These are phyloP conservation scores for Oryzias celebensis DNA, from an alignment of 2,113 vertebrate species.

Conservation along the genomic window DNA sequence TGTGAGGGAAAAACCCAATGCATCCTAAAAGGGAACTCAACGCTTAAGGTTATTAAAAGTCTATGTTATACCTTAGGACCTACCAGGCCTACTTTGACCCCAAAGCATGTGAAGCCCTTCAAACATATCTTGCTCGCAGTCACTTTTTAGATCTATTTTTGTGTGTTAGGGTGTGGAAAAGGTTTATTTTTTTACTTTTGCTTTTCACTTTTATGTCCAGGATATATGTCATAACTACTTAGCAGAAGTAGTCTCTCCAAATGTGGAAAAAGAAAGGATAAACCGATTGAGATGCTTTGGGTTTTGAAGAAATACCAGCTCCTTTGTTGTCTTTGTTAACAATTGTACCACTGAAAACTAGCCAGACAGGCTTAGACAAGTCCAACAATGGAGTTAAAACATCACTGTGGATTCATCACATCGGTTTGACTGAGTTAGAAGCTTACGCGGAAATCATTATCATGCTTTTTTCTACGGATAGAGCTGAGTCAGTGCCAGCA, in stretches of 20 bases:
- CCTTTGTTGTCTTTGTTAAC: constrained; percentile 52
- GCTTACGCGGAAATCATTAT: constrained; percentile 29
- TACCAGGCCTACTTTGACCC: too few species aligned
- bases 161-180: background rate
- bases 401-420: constrained; percentile 23
- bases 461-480: constrained; percentile 12
- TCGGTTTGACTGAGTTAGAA: constrained; percentile 30
- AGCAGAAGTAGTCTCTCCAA: constrained; percentile 4
- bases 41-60: too few species aligned
- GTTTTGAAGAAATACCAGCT: constrained; percentile 12
- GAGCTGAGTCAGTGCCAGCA: constrained; percentile 33
- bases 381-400: constrained; percentile 18
- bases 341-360: constrained; percentile 9
- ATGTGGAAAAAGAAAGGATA: constrained; percentile 20
- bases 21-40: too few species aligned
- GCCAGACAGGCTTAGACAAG: constrained; percentile 40
- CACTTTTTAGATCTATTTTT: too few species aligned
- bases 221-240: constrained; percentile 8
- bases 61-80: too few species aligned
- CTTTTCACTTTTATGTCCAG: background rate
- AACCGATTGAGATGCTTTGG: constrained; percentile 33
- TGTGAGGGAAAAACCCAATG: too few species aligned
- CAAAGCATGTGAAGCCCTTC: too few species aligned
- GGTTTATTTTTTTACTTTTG: background rate
- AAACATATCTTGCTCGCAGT: too few species aligned